These are phyloP conservation scores for Echeneis naucrates DNA, from an alignment of 2,797 vertebrate species.

Conservation along the genomic window DNA sequence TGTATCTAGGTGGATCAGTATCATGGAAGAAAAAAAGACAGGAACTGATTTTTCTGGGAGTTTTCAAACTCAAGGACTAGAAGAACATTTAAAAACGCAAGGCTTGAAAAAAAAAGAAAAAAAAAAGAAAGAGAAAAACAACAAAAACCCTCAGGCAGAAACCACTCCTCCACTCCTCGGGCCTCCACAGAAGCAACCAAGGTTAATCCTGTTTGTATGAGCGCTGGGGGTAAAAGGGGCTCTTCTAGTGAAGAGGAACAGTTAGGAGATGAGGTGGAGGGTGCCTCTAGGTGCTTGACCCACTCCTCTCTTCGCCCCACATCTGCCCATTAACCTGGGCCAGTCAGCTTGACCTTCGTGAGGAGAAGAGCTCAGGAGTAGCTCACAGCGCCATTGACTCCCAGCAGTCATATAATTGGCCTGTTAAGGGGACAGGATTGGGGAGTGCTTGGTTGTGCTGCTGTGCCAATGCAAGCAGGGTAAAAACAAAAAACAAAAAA, in stretches of 20 bases:
- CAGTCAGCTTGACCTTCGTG: conserved; percentile 87
- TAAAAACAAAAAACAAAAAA: conserved; percentile 48
- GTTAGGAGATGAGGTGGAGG: conserved; percentile 82
- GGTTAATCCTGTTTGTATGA: conserved; percentile 82
- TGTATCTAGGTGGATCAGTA: too few species aligned
- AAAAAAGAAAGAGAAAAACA: too few species aligned
- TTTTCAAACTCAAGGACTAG: background rate
- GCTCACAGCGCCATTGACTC: conserved; percentile 75
- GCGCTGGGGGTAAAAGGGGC: conserved; percentile 69
- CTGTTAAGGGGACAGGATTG: conserved; percentile 69
- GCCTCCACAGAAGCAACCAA: conserved; percentile 59
- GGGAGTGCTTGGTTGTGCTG: conserved; percentile 37
- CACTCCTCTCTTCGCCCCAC: conserved; percentile 78
- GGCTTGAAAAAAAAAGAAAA: background rate
- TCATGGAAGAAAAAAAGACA: too few species aligned
- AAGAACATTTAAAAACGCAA: background rate
- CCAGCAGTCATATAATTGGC: conserved; percentile 81
- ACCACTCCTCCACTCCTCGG: conserved; percentile 29
- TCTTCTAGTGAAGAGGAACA: conserved; percentile 81
- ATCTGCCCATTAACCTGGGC: conserved; percentile 86
- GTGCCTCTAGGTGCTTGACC: conserved; percentile 84
- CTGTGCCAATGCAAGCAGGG: conserved; percentile 35
- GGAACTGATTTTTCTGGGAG: background rate
- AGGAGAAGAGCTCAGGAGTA: conserved; percentile 77
- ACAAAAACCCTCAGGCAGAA: conserved; percentile 12